Percentiles rank a stretch among this genome's conserved stretches.
phyloP scores from a whole-genome alignment of 1,140 invertebrate species.

The Drosophila kikkawai region DNA sequence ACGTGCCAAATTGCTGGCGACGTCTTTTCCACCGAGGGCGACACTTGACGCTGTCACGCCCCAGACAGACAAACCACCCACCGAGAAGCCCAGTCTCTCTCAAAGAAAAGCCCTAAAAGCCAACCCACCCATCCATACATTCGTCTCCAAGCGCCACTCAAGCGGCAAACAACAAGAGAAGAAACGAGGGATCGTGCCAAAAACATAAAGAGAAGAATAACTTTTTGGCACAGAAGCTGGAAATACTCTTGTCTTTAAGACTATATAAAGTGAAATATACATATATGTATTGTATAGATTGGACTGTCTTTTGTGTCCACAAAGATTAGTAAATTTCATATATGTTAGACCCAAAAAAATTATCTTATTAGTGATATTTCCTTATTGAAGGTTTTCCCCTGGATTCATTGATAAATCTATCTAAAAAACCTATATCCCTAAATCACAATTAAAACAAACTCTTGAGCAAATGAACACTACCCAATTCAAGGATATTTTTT shows the following conservation, averaged over 20 bases:
- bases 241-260: not conserved
- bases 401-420: not conserved
- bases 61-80: conserved; percentile 49
- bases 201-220: no score
- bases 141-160: conserved; percentile 58
- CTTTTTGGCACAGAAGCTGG: not conserved
- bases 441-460: not conserved
- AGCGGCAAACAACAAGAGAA: conserved; percentile 27
- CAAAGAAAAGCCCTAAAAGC: conserved; percentile 4
- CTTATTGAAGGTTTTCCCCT: not conserved
- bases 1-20: conserved; percentile 64
- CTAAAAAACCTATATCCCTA: no score
- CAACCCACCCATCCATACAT: conserved; percentile 8
- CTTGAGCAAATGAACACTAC: not conserved
- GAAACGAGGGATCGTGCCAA: conserved; percentile 20
- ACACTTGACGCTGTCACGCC: conserved; percentile 62
- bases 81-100: not conserved
- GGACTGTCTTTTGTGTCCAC: no score
- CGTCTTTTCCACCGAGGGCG: conserved; percentile 32
- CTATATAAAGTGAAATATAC: no score
- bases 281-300: not conserved
- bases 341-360: not conserved
- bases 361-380: not conserved
- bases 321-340: not conserved
- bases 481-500: not conserved